Evolutionary conservation across 2,113 vertebrate genomes (phyloP).

Genomic region (Ifrita kowaldi): DNA sequence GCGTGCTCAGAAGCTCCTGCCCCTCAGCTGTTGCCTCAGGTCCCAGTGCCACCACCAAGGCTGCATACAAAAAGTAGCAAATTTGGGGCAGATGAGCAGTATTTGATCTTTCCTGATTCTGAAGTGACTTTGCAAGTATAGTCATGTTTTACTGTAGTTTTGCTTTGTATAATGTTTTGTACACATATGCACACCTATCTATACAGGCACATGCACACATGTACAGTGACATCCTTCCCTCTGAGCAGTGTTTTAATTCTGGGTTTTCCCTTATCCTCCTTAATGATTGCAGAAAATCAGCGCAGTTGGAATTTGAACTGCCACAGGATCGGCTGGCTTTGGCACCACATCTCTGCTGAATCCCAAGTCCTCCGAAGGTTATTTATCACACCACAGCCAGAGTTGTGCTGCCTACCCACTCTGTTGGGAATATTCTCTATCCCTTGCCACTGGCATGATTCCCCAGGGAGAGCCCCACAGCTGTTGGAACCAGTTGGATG

Average conservation of each 20-base stretch:
- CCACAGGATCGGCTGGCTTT: not conserved
- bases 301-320: not conserved
- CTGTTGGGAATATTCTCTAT: not conserved
- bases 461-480: not conserved
- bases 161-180: not conserved
- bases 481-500: not conserved
- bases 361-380: not conserved
- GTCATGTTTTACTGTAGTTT: not conserved
- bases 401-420: not conserved
- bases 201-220: accelerated
- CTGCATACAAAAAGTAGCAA: not conserved
- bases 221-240: not conserved
- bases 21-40: not conserved
- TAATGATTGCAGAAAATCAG: not conserved
- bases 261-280: not conserved
- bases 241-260: not conserved
- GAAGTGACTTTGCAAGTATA: not conserved
- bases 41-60: not conserved
- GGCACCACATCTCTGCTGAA: accelerated
- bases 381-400: not conserved
- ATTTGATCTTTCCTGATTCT: not conserved
- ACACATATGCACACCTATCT: not conserved
- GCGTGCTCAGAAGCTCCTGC: not conserved
- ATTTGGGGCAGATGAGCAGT: not conserved
- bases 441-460: not conserved